Base-by-base conservation (phyloP, 2,888 invertebrate genomes). In the Dasypogon diadema region DNA sequence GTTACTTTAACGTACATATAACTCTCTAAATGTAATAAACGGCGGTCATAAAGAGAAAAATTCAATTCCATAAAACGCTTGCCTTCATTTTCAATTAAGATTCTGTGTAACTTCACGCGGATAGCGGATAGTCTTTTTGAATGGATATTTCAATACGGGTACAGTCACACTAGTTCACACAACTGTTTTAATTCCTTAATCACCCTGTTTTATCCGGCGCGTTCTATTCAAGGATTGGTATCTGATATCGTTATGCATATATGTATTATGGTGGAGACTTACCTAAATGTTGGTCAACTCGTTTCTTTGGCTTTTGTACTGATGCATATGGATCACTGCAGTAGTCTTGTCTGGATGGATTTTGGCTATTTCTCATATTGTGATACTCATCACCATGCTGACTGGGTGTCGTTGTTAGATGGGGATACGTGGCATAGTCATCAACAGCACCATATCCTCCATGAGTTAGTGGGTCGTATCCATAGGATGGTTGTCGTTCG, bases 241-340 rank as follows among this genome's bases (percentile, higher is more conserved):
- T 24, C 55, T 14, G 55, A n/a, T n/a, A n/a, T n/a, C n/a, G n/a
- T n/a, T n/a, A n/a, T n/a, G n/a, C n/a, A n/a, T n/a, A n/a, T n/a
- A 55, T 21, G n/a, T n/a, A n/a, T n/a, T n/a, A n/a, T n/a, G n/a
- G n/a, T n/a, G n/a, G n/a, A n/a, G 0, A 88, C 90, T 90, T 84
- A 96, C 95, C 95, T 86, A 95, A 92, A 87, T 95, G 94, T 84
- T 92, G 93, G 84, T 94, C 93, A 84, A 93, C 90, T 81, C 93
- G 89, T 87, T 95, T 95, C 89, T 95, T 95, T 80, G 94, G 94
- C 87, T 95, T 95, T 86, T 94, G 94, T 80, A 95, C 94, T 79
- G 94, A 92, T 79, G 94, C 94, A 87, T 95, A 95, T 5, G 95
- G 94, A 87, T 95, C 95, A 80, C 92, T 91, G 88, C 93, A 93